Evolutionary conservation across 2,888 invertebrate genomes (phyloP).

Genomic region (Mythimna vitellina): DNA sequence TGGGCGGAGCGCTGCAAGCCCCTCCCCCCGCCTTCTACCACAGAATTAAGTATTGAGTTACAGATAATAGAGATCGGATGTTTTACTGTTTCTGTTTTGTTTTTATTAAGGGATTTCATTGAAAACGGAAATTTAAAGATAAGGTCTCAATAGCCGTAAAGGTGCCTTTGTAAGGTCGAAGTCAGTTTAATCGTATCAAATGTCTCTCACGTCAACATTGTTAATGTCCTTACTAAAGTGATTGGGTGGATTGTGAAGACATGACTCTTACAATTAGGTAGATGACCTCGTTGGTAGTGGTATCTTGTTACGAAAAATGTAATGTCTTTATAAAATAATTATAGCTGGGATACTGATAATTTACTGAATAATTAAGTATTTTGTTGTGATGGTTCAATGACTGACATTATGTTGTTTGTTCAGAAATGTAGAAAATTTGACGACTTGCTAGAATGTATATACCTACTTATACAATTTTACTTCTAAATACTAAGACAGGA

Average conservation of each 20-base stretch:
- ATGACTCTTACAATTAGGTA: conserved; percentile 57
- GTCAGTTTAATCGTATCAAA: conserved; percentile 64
- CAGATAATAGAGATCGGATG: conserved; percentile 80
- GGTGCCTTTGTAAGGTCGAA: conserved; percentile 65
- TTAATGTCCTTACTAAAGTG: conserved; percentile 55
- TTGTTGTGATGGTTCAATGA: neutral
- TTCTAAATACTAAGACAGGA: neutral
- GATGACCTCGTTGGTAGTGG: conserved; percentile 32
- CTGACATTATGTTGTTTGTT: neutral
- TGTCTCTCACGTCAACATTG: conserved; percentile 58
- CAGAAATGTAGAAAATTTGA: neutral
- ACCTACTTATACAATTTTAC: neutral
- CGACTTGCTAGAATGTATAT: no score
- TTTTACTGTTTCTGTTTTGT: conserved; percentile 70
- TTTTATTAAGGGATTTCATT: conserved; percentile 76
- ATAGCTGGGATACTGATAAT: neutral
- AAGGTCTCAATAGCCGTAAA: conserved; percentile 70
- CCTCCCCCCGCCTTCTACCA: conserved; percentile 82
- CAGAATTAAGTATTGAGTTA: conserved; percentile 81
- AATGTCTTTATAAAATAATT: conserved; percentile 46
- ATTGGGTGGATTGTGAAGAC: conserved; percentile 51
- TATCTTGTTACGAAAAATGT: conserved; percentile 34
- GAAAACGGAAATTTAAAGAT: conserved; percentile 74
- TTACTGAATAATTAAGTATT: conserved; percentile 10
- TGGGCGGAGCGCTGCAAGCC: conserved; percentile 71